A percentile compares a stretch with the other conserved stretches of the same genome.
These are phyloP conservation scores for Rhizoglyphus robini DNA, from an alignment of 1,140 invertebrate species.

Conservation along the genomic window DNA sequence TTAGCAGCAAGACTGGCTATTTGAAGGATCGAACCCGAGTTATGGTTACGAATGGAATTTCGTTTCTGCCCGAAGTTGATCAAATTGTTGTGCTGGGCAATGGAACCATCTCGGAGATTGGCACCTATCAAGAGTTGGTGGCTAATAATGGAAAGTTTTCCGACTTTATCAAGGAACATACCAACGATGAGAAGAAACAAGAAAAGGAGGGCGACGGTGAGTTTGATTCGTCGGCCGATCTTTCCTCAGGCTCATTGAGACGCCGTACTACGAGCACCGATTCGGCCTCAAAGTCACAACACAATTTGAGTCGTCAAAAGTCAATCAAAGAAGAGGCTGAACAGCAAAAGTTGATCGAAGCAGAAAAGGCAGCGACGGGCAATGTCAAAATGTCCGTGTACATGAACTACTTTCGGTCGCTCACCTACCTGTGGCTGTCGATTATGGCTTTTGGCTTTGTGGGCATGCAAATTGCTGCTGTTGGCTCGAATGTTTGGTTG, in stretches of 20 bases:
- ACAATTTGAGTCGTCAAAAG: not conserved
- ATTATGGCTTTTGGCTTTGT: conserved; percentile 26
- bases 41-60: conserved; percentile 33
- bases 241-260: not conserved
- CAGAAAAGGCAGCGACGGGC: conserved; percentile 75
- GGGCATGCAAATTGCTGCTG: conserved; percentile 46
- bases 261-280: too few species aligned
- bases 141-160: conserved; percentile 28
- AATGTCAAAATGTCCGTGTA: conserved; percentile 79
- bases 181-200: conserved; percentile 47
- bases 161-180: conserved; percentile 58
- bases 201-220: conserved; percentile 23
- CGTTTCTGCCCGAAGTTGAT: conserved; percentile 33
- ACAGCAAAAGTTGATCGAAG: conserved; percentile 64
- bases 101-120: conserved; percentile 31
- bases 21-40: conserved; percentile 31
- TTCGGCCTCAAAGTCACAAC: too few species aligned
- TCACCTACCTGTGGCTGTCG: conserved; percentile 22
- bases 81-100: conserved; percentile 33
- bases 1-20: conserved; percentile 30
- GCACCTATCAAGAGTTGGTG: conserved; percentile 32
- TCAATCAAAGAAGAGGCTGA: not conserved
- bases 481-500: conserved; percentile 85
- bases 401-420: conserved; percentile 38
- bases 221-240: not conserved